Conservation (phyloP, 1,140 invertebrate genomes). For the Conus betulinus region DNA sequence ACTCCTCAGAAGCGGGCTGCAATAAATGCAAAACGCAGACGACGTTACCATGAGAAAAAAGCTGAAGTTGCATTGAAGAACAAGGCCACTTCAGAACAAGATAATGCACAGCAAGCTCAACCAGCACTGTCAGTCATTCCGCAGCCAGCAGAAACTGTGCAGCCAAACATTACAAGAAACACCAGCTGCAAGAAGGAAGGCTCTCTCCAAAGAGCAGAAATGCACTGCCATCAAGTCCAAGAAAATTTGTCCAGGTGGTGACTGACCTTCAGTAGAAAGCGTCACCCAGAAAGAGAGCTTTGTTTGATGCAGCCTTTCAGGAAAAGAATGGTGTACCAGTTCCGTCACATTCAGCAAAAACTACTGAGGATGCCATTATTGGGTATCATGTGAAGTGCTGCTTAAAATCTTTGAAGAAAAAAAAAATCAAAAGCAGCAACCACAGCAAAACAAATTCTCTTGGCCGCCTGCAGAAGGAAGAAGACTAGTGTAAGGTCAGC, state of each 20-base stretch:
- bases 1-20: too few relatives aligned
- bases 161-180: neutral
- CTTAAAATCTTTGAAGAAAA: neutral
- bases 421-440: neutral
- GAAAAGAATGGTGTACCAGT: neutral
- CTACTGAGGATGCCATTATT: neutral
- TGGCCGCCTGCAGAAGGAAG: neutral
- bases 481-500: neutral
- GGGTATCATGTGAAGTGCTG: too few relatives aligned
- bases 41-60: too few relatives aligned
- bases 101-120: too few relatives aligned
- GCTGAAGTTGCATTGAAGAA: too few relatives aligned
- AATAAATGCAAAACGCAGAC: too few relatives aligned
- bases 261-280: neutral
- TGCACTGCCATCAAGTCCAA: neutral
- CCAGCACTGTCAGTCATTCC: too few relatives aligned
- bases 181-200: neutral
- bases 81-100: too few relatives aligned
- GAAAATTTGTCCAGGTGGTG: neutral
- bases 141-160: neutral
- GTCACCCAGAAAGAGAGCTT: neutral
- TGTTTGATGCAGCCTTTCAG: neutral
- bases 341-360: neutral
- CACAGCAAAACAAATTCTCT: neutral
- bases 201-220: neutral